Evolutionary conservation across 2,888 invertebrate species (phyloP).

Genomic region (Horisme vitalbata): DNA sequence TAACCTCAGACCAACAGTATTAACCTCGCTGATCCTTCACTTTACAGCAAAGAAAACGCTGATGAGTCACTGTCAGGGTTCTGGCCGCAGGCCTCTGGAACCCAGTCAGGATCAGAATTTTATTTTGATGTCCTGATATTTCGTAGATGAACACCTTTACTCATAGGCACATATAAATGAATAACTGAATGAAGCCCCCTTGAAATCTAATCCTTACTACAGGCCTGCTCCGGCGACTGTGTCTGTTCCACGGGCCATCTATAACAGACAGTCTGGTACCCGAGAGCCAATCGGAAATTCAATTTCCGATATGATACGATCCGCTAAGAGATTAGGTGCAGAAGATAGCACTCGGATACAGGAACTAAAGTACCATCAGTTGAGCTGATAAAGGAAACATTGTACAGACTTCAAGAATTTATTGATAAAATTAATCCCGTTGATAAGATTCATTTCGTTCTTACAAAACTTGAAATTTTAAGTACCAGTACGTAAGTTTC

Average conservation of each 20-base stretch:
- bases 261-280: constrained; percentile 70
- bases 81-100: no score
- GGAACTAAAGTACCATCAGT: constrained; percentile 3
- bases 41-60: no score
- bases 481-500: not conserved
- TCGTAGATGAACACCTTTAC: not conserved
- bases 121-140: no score
- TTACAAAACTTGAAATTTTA: not conserved
- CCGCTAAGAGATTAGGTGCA: constrained; percentile 11
- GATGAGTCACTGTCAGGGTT: no score
- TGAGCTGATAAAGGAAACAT: not conserved
- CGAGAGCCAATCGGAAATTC: constrained; percentile 77
- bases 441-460: no score
- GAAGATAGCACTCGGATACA: constrained; percentile 12
- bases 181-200: not conserved
- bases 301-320: constrained; percentile 62
- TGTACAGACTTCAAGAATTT: not conserved
- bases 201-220: not conserved
- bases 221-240: not conserved
- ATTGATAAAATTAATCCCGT: not conserved
- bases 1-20: no score
- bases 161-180: not conserved
- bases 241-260: constrained; percentile 40
- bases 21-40: no score
- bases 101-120: no score